Base-by-base conservation (phyloP, 2,888 invertebrate genomes). In the Pandemis heparana region DNA sequence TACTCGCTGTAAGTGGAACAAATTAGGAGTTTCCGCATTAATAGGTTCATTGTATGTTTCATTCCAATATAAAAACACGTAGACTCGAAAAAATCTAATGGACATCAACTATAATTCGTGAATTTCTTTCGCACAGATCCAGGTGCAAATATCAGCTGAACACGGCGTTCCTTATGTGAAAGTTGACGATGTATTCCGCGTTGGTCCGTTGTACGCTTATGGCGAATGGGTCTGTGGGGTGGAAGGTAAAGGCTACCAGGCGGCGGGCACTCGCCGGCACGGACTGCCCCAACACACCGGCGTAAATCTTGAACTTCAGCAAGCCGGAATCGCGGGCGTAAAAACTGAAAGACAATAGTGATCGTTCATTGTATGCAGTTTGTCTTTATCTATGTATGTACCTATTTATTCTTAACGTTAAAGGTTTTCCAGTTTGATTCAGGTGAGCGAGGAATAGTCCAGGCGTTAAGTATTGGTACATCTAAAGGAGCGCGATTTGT, bases 161-260 rank as follows among this genome's bases (percentile, higher is more conserved):
- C 16, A 93, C 94, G 48, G 93, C 93, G 79, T 97, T 96, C 83
- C 98, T 95, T 71, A 99, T 96, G 86, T 99, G 99, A 89, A 99
- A 98, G 93, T 99, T 99, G 64, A 99, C 98, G 75, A 98, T 97
- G 88, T 99, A 99, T 85, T 98, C 98, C 0, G 97, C 96, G 90
- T 98, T 97, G 10, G 98, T 97, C 80, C 99, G 95, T 88, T 99
- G 99, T 9, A 99, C 98, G 83, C 98, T 99, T 78, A 99, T 98
- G 9, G 98, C 97, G 90, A 99, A 98, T 0, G 99, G 99, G 91
- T 99, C 99, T 14, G 97, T 97, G 0, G 99, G 99, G 92, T 99
- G 99, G 90, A 98, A 99, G 10, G 98, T 98, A 87, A 99, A 99
- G 18, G 99, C 98, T 6, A 99, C 98, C 14, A 99, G 95, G 79